Percentiles rank a stretch among this genome's conserved stretches.
Evolutionary conservation across 1,140 invertebrate genomes (phyloP).

Genomic region (Calycopis cecrops): DNA sequence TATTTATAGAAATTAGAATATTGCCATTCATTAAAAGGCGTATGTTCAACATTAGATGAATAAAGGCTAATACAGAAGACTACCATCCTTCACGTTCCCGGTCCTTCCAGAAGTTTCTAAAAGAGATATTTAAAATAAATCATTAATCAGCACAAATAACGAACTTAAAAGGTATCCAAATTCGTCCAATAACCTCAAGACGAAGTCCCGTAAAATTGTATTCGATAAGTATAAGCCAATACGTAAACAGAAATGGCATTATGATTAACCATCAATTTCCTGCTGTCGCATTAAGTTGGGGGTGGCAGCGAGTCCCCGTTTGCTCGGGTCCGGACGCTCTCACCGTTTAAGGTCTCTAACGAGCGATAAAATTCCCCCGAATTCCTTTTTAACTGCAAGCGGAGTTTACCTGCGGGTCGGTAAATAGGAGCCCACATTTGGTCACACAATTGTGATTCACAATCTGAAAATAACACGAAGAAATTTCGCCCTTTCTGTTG

Average conservation of each 20-base stretch:
- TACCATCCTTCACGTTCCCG: too few relatives aligned
- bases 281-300: slow-evolving; percentile 12
- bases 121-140: too few relatives aligned
- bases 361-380: slow-evolving; percentile 60
- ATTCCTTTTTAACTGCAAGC: slow-evolving; percentile 62
- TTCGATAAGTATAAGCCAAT: slow-evolving; percentile 12
- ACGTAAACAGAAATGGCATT: slow-evolving; percentile 18
- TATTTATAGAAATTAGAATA: too few relatives aligned
- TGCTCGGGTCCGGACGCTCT: slow-evolving; percentile 31
- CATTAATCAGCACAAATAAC: neutral
- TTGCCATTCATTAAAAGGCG: too few relatives aligned
- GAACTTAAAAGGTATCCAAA: neutral
- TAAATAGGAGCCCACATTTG: slow-evolving; percentile 58
- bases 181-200: neutral
- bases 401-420: slow-evolving; percentile 57
- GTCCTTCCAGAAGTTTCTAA: too few relatives aligned
- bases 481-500: slow-evolving; percentile 34
- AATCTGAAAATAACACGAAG: slow-evolving; percentile 45
- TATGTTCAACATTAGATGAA: too few relatives aligned
- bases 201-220: neutral
- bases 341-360: slow-evolving; percentile 59
- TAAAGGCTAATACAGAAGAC: too few relatives aligned
- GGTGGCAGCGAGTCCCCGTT: slow-evolving; percentile 15
- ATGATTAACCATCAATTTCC: slow-evolving; percentile 25
- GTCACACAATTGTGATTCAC: slow-evolving; percentile 52